A percentile compares a stretch with the other conserved stretches of the same genome.
phyloP scores from a whole-genome alignment of 2,797 vertebrate genomes.

The Alca torda region DNA sequence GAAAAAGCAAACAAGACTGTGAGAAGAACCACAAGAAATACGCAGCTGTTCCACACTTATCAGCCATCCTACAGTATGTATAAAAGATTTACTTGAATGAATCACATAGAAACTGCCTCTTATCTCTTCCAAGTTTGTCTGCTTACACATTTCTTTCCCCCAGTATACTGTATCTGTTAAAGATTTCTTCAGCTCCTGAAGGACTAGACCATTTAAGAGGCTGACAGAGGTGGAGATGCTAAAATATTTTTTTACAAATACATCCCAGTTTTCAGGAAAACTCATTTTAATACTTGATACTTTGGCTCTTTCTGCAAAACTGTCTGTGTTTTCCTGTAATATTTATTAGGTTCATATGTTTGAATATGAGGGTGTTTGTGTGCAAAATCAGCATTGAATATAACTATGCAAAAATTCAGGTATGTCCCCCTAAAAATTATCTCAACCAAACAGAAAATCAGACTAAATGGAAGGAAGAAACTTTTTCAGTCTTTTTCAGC shows the following conservation, averaged over 20 bases:
- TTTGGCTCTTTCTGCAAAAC: not conserved
- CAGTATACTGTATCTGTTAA: not conserved
- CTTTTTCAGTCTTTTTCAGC: not conserved
- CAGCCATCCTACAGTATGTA: not conserved
- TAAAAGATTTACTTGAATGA: not conserved
- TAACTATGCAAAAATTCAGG: not conserved
- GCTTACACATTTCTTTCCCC: not conserved
- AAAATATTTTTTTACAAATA: not conserved
- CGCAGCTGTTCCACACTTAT: not conserved
- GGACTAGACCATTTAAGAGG: not conserved
- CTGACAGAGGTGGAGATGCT: not conserved
- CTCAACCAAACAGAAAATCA: not conserved
- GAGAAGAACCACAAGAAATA: not conserved
- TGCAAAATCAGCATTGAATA: not conserved
- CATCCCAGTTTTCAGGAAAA: not conserved
- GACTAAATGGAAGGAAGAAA: not conserved
- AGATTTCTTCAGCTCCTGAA: not conserved
- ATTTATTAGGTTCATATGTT: not conserved
- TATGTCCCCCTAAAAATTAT: not conserved
- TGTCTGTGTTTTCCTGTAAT: not conserved
- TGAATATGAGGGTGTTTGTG: not conserved
- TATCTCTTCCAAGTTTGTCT: not conserved
- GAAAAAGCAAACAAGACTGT: not conserved
- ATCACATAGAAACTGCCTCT: not conserved
- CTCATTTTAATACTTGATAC: not conserved